Conservation (phyloP, 2,888 invertebrate genomes). For the Aethes cnicana region DNA sequence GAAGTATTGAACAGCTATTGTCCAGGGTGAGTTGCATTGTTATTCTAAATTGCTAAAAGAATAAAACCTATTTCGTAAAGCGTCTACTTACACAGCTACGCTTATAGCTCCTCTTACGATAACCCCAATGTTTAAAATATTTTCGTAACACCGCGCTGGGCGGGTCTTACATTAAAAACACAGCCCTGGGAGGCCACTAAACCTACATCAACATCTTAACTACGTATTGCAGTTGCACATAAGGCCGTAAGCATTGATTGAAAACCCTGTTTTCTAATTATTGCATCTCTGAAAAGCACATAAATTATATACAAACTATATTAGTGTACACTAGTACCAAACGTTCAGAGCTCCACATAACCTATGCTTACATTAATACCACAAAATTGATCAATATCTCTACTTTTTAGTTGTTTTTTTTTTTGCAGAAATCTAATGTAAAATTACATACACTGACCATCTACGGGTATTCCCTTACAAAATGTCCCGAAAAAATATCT, state of each 20-base stretch:
- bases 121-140: not conserved
- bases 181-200: slow-evolving; percentile 10
- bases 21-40: too few species aligned
- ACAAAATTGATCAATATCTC: too few species aligned
- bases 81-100: not conserved
- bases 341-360: not conserved
- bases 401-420: too few species aligned
- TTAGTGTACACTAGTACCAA: not conserved
- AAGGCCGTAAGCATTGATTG: slow-evolving; percentile 18
- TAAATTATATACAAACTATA: not conserved
- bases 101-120: not conserved
- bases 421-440: too few species aligned
- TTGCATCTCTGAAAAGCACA: slow-evolving; percentile 10
- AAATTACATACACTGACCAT: too few species aligned
- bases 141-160: slow-evolving; percentile 2
- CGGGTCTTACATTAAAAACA: slow-evolving; percentile 12
- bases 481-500: too few species aligned
- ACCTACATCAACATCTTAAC: slow-evolving; percentile 6
- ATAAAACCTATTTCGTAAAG: too few species aligned
- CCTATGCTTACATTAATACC: not conserved
- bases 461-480: too few species aligned
- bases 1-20: too few species aligned
- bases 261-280: slow-evolving; percentile 20
- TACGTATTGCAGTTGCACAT: slow-evolving; percentile 19
- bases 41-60: too few species aligned